phyloP scores from a whole-genome alignment of 53 echinoderm and acorn worm genomes.

The Paracentrotus lividus region DNA sequence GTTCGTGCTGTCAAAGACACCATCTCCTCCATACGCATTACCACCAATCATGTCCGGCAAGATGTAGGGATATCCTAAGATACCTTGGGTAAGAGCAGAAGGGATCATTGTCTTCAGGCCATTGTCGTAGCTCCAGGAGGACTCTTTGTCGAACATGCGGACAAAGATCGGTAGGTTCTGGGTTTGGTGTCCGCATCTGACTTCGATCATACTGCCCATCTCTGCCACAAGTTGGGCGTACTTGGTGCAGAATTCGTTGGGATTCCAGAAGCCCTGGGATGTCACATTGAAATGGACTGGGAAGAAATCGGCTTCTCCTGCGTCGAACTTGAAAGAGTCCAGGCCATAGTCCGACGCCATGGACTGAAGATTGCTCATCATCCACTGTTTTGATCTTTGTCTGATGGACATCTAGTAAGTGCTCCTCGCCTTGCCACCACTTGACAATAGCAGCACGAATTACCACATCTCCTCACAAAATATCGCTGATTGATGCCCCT shows the following conservation, averaged over 20 bases:
- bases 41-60: conserved; percentile 94
- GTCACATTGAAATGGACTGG: conserved; percentile 79
- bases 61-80: conserved; percentile 94
- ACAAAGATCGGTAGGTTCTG: conserved; percentile 91
- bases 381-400: conserved; percentile 78
- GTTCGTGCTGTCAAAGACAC: conserved; percentile 48
- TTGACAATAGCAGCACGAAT: conserved; percentile 78
- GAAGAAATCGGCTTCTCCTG: conserved; percentile 81
- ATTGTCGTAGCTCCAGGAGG: conserved; percentile 88
- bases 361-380: conserved; percentile 58
- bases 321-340: conserved; percentile 89
- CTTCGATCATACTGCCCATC: conserved; percentile 81
- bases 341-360: conserved; percentile 75
- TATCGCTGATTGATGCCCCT: conserved; percentile 74
- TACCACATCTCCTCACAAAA: conserved; percentile 76
- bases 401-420: conserved; percentile 78
- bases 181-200: conserved; percentile 86
- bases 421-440: conserved; percentile 91
- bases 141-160: conserved; percentile 88
- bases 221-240: conserved; percentile 79
- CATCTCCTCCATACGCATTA: conserved; percentile 72
- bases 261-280: conserved; percentile 69
- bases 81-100: conserved; percentile 81
- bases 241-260: conserved; percentile 83
- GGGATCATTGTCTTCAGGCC: conserved; percentile 92